These are phyloP conservation scores for Hydrozoanthus tunicans DNA, from an alignment of 64 coral and sea anemone genomes.

Conservation along the genomic window DNA sequence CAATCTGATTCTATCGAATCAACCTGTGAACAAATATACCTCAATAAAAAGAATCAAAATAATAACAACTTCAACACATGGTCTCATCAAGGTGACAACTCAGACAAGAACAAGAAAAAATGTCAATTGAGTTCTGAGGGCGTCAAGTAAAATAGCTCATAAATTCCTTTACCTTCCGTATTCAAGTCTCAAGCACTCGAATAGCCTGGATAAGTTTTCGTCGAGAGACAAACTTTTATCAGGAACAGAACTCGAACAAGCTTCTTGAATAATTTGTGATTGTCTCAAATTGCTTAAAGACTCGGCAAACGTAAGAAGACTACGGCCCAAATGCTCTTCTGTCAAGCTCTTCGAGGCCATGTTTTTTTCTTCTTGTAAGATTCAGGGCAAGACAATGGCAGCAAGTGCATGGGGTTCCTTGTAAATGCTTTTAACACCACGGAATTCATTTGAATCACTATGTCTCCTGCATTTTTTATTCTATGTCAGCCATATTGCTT, in stretches of 20 bases:
- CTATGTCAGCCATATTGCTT: constrained; percentile 49
- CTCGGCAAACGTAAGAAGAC: constrained; percentile 36
- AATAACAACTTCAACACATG: not conserved
- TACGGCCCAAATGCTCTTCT: constrained; percentile 15
- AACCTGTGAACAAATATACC: not conserved
- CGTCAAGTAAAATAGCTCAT: not conserved
- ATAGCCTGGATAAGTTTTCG: constrained; percentile 89
- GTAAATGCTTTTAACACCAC: not conserved
- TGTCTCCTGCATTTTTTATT: constrained; percentile 23
- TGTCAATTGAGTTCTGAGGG: not conserved
- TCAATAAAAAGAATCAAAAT: not conserved
- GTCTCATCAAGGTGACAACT: not conserved
- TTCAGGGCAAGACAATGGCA: not conserved
- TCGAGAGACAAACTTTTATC: constrained; percentile 63
- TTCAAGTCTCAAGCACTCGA: constrained; percentile 88
- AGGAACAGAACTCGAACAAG: constrained; percentile 11
- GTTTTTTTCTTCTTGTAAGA: not conserved
- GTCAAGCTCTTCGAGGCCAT: constrained; percentile 29
- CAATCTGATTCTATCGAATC: too few species aligned
- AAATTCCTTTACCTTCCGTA: constrained; percentile 78
- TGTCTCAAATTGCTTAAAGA: constrained; percentile 43
- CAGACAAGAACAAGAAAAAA: not conserved
- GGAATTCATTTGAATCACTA: constrained; percentile 30
- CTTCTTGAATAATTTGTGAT: constrained; percentile 38
- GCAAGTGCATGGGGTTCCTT: not conserved